These are phyloP conservation scores for Polydesmus complanatus DNA, from an alignment of 2,888 invertebrate species.

Conservation along the genomic window DNA sequence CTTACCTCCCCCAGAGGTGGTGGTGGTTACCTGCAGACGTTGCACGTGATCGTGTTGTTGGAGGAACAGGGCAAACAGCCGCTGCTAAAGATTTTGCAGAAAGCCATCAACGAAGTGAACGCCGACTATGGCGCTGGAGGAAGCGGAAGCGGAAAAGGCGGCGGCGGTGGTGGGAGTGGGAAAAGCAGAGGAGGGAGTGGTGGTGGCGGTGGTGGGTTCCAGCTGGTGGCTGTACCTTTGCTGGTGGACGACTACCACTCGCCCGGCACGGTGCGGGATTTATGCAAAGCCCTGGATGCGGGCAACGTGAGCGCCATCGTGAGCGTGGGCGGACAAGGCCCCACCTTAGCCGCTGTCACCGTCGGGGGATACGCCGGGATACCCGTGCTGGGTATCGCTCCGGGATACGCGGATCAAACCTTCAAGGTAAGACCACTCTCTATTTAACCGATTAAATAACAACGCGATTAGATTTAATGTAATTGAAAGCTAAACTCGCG, in stretches of 20 bases:
- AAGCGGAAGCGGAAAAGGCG: background rate
- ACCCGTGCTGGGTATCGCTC: conserved; percentile 13
- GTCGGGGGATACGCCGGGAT: conserved; percentile 15
- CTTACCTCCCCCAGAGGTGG: background rate
- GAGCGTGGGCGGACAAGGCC: conserved; percentile 5
- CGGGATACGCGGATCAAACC: conserved; percentile 5
- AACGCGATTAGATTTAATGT: no score
- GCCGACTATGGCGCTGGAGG: conserved; percentile 5
- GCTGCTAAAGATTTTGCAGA: conserved; percentile 11
- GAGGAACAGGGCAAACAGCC: conserved; percentile 4
- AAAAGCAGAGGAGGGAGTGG: background rate
- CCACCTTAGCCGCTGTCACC: conserved; percentile 13
- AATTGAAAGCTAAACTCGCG: no score
- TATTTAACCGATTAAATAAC: no score
- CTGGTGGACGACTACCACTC: background rate
- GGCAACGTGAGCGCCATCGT: conserved; percentile 13
- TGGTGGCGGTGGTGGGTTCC: background rate
- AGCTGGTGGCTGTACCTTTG: background rate
- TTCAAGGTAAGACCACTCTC: conserved; percentile 13
- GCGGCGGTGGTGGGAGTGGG: background rate
- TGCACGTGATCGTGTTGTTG: conserved; percentile 10
- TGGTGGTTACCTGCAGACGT: background rate
- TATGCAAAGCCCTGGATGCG: conserved; percentile 13
- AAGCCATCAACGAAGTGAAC: conserved; percentile 15
- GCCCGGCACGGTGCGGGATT: background rate